phyloP scores from a whole-genome alignment of 2,888 invertebrate species.

The Isoperla grammatica region DNA sequence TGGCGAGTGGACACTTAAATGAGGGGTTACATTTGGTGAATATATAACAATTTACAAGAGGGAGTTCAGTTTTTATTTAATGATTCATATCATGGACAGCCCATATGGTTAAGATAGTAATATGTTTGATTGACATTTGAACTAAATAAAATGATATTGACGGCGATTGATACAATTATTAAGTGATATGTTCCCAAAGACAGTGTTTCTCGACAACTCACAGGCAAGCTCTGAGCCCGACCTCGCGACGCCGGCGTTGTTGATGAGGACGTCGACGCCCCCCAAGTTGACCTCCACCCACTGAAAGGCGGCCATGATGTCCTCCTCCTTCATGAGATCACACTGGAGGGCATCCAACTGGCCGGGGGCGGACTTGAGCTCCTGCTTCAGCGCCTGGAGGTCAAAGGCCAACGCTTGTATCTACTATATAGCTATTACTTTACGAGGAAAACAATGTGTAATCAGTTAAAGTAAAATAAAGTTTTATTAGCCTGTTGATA shows the following conservation, averaged over 20 bases:
- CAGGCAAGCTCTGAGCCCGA: neutral
- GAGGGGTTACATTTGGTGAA: no score
- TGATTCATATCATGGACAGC: no score
- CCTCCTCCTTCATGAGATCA: neutral
- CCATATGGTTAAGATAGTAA: no score
- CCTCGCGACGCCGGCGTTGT: constrained; percentile 7
- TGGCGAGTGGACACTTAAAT: no score
- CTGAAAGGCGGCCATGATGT: neutral
- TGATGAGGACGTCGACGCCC: constrained; percentile 6
- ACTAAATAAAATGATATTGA: no score
- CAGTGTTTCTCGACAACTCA: neutral
- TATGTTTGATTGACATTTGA: no score
- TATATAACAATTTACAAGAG: no score
- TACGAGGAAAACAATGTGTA: no score
- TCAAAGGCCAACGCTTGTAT: neutral
- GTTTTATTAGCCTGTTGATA: no score
- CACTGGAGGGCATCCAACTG: neutral
- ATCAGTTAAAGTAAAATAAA: no score
- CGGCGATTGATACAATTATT: neutral
- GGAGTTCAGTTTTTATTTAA: no score
- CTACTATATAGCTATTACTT: no score
- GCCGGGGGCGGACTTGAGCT: neutral
- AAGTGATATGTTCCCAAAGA: neutral
- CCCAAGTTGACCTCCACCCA: constrained; percentile 1
- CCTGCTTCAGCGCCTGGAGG: neutral